These are phyloP conservation scores for Epicampocera succincta DNA, from an alignment of 2,888 invertebrate genomes.

Conservation along the genomic window DNA sequence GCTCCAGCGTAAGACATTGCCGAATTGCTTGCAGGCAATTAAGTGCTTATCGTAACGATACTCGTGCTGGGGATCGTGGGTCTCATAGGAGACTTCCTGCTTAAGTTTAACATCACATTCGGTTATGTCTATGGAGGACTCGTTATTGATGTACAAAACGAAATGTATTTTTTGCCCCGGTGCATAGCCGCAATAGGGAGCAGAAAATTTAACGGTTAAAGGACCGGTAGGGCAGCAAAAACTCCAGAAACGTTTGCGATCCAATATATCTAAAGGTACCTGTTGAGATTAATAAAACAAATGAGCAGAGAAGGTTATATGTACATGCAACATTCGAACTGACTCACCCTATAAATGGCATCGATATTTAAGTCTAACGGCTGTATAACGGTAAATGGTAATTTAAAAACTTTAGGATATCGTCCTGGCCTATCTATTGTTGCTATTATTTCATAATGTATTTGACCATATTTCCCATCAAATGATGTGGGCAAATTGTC, in stretches of 20 bases:
- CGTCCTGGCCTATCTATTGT: conserved; percentile 92
- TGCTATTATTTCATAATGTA: conserved; percentile 90
- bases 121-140: conserved; percentile 86
- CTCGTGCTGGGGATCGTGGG: conserved; percentile 80
- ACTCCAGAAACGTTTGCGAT: conserved; percentile 81
- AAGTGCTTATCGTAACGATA: conserved; percentile 80
- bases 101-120: conserved; percentile 85
- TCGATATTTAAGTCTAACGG: conserved; percentile 90
- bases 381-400: conserved; percentile 90
- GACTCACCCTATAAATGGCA: conserved; percentile 85
- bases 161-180: conserved; percentile 89
- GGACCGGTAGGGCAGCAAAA: conserved; percentile 81
- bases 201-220: conserved; percentile 80
- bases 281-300: conserved; percentile 43
- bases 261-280: conserved; percentile 80
- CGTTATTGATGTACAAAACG: conserved; percentile 88
- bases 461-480: conserved; percentile 88
- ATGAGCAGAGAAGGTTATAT: no score
- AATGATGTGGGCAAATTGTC: conserved; percentile 89
- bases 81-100: conserved; percentile 84
- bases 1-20: conserved; percentile 84
- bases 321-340: neutral
- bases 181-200: conserved; percentile 88
- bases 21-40: conserved; percentile 81
- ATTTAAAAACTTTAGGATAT: conserved; percentile 90